Evolutionary conservation across 1,140 invertebrate species (phyloP), one percentile per base, ranked within the genome.

Genomic region (Condylostylus longicornis): DNA sequence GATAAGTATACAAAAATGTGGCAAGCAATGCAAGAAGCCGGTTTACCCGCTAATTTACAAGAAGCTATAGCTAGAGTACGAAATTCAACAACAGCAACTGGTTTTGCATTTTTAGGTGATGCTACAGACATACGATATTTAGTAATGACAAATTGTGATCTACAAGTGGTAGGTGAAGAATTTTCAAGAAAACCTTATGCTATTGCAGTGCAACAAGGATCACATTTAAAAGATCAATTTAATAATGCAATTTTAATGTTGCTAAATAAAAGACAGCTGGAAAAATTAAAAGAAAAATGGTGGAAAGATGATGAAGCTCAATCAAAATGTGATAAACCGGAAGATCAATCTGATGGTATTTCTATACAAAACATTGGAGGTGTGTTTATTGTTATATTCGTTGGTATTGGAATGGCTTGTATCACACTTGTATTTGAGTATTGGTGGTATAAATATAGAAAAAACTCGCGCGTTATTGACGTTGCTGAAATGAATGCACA

Each of bases 1-100:
- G 91, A 98, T 59, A 97, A 94, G 50, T 98, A 93, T 60, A 96
- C 89, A 1, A 97, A 97, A 61, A 94, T 98, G 75, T 95, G 90
- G 80, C 82, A 93, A 56, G 86, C 87, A 1, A 98, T 98, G 90
- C 76, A 83, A 49, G 87, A 93, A 45, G 80, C 87, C 0, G 71
- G 67, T 0, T 70, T 96, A 15, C 91, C 93, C 0, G 65, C 69
- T 13, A 73, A 66, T 3, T 67, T 81, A 5, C 75, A 85, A 0
- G 79, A 83, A 37, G 91, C 88, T 0, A 53, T 96, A 1, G 62
- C 68, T 10, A 68, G 87, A 42, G 87, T 98, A 1, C 62, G 78
- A 3, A 71, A 70, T 14, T 79, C 77, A 0, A 75, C 74, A 29
- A 72, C 74, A 2, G 77, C 77, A 0, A 79, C 74, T 22, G 85